These are phyloP conservation scores for Prorops nasuta DNA, from an alignment of 1,140 invertebrate genomes.

Conservation along the genomic window DNA sequence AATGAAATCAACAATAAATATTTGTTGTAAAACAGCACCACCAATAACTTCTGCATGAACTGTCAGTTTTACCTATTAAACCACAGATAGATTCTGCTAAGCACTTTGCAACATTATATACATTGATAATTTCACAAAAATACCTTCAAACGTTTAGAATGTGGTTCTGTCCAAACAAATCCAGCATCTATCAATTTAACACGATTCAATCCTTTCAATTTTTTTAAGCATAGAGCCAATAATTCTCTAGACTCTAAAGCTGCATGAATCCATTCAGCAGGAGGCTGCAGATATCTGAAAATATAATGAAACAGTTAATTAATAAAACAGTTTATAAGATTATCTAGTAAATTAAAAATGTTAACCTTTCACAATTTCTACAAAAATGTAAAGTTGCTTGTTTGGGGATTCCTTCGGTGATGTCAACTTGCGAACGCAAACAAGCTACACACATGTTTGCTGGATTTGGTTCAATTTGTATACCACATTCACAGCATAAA, in stretches of 20 bases:
- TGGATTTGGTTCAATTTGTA: constrained; percentile 87
- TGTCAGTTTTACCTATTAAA: constrained; percentile 88
- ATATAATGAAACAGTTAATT: not conserved
- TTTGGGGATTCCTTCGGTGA: constrained; percentile 95
- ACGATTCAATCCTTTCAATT: constrained; percentile 87
- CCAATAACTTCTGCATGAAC: constrained; percentile 93
- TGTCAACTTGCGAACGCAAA: constrained; percentile 86
- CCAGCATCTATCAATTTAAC: constrained; percentile 92
- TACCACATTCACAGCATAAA: constrained; percentile 79
- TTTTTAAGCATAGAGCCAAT: constrained; percentile 88
- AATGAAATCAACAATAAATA: constrained; percentile 92
- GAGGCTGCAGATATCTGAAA: constrained; percentile 88
- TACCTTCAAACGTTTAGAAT: constrained; percentile 95
- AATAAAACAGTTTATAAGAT: constrained; percentile 2
- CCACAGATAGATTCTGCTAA: too few relatives aligned
- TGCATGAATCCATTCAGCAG: constrained; percentile 86
- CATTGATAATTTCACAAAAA: constrained; percentile 4
- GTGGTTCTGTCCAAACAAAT: constrained; percentile 99
- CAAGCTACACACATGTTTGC: constrained; percentile 97
- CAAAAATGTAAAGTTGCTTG: constrained; percentile 88
- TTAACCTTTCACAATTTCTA: constrained; percentile 82
- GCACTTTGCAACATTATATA: not conserved
- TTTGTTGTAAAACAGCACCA: constrained; percentile 82
- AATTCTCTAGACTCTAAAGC: constrained; percentile 91
- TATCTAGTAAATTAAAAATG: constrained; percentile 7